Conservation (phyloP, 2,888 invertebrate species). For the Spodoptera picta region DNA sequence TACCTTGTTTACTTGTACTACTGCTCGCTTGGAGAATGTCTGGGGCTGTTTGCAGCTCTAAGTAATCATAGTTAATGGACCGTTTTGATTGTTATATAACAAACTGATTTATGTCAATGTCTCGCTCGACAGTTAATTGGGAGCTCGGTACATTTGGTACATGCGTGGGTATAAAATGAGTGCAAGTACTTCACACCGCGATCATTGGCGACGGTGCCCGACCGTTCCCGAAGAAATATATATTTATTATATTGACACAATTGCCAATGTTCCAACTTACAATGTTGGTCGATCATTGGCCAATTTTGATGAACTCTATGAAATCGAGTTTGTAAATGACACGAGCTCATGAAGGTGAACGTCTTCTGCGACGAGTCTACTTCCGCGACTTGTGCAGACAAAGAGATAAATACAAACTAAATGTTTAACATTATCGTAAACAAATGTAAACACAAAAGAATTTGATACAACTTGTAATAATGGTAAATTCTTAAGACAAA, state of each 20-base stretch:
- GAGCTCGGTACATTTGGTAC: conserved; percentile 27
- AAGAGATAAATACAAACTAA: conserved; percentile 1
- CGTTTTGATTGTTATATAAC: conserved; percentile 55
- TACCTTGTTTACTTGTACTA: conserved; percentile 43
- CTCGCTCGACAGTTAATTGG: conserved; percentile 53
- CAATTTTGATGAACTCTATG: conserved; percentile 25
- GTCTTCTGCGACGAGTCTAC: conserved; percentile 1
- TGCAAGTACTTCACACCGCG: conserved; percentile 23
- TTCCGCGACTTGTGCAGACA: conserved; percentile 21
- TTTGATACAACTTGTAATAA: too few relatives aligned
- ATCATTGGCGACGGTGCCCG: conserved; percentile 1
- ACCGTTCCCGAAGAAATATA: conserved; percentile 7
- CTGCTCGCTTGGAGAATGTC: conserved; percentile 30
- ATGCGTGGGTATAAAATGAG: conserved; percentile 29
- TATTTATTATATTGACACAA: conserved; percentile 18
- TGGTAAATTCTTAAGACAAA: too few relatives aligned
- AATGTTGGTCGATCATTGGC: conserved; percentile 15
- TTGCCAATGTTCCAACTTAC: conserved; percentile 5
- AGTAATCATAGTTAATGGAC: conserved; percentile 34
- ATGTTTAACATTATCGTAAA: background rate
- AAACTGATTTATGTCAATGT: conserved; percentile 53
- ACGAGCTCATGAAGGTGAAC: conserved; percentile 44
- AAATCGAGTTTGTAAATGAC: conserved; percentile 44
- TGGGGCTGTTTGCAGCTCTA: conserved; percentile 29
- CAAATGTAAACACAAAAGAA: background rate